Evolutionary conservation across 2,113 vertebrate genomes (phyloP).

Genomic region (Nibea coibor): DNA sequence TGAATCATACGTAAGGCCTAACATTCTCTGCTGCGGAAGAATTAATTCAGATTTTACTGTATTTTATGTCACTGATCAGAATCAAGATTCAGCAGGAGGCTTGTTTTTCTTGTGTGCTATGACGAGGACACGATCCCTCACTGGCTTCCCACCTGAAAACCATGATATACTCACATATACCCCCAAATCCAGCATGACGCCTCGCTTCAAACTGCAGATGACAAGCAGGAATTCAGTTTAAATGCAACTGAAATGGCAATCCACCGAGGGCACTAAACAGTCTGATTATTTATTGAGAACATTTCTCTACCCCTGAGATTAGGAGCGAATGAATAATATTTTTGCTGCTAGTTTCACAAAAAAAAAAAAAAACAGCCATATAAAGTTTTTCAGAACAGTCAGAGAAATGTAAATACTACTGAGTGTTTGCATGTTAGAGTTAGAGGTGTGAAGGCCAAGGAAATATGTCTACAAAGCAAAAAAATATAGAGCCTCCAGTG

Average conservation of each 20-base stretch:
- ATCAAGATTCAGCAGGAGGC: not conserved
- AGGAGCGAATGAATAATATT: not conserved
- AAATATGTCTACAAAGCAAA: not conserved
- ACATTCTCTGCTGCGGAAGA: too few species aligned
- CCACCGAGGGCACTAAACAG: not conserved
- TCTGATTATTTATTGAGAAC: not conserved
- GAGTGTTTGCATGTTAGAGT: not conserved
- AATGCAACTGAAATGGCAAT: not conserved
- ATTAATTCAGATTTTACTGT: not conserved
- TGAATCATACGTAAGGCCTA: not conserved
- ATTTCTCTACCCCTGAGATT: not conserved
- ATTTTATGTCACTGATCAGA: not conserved
- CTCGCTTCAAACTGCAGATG: not conserved
- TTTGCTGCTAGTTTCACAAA: not conserved
- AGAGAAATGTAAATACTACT: not conserved
- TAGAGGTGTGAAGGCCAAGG: not conserved
- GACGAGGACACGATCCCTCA: not conserved
- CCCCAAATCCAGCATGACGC: not conserved
- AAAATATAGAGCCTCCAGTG: not conserved
- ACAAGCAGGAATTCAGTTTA: not conserved
- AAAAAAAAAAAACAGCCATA: not conserved
- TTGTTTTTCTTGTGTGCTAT: too few species aligned
- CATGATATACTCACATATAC: not conserved
- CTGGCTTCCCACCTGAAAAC: not conserved
- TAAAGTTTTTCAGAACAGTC: not conserved